phyloP scores from a whole-genome alignment of 2,113 vertebrate genomes.

The Plectropomus leopardus region DNA sequence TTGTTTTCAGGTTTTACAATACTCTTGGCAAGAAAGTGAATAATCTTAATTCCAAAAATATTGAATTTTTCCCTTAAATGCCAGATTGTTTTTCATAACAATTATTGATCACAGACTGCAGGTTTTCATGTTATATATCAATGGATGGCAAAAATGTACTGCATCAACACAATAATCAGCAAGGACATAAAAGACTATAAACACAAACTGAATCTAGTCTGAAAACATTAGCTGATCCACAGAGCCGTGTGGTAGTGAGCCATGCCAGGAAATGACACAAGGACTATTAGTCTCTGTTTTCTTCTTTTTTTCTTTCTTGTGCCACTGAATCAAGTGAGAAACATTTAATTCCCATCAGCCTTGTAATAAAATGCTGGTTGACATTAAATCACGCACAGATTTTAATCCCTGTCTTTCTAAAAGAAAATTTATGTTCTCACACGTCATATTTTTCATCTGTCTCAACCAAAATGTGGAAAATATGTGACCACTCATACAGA shows the following conservation, averaged over 20 bases:
- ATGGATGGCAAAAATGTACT: neutral
- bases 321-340: neutral
- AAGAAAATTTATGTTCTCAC: neutral
- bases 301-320: neutral
- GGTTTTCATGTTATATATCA: neutral
- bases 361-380: constrained; percentile 3
- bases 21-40: too few relatives aligned
- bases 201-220: neutral
- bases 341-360: neutral
- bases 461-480: constrained; percentile 26
- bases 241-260: neutral
- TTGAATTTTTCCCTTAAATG: neutral
- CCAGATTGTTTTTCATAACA: neutral
- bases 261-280: neutral
- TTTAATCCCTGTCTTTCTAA: neutral
- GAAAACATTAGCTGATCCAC: constrained; percentile 27
- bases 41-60: too few relatives aligned
- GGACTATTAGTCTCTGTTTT: neutral
- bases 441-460: constrained; percentile 18
- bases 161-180: constrained; percentile 3
- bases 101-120: neutral
- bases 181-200: neutral
- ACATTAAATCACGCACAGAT: neutral
- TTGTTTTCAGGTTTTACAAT: too few relatives aligned
- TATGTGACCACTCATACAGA: constrained; percentile 17